phyloP scores from a whole-genome alignment of 2,888 invertebrate species.

The Hofmannophila pseudospretella region DNA sequence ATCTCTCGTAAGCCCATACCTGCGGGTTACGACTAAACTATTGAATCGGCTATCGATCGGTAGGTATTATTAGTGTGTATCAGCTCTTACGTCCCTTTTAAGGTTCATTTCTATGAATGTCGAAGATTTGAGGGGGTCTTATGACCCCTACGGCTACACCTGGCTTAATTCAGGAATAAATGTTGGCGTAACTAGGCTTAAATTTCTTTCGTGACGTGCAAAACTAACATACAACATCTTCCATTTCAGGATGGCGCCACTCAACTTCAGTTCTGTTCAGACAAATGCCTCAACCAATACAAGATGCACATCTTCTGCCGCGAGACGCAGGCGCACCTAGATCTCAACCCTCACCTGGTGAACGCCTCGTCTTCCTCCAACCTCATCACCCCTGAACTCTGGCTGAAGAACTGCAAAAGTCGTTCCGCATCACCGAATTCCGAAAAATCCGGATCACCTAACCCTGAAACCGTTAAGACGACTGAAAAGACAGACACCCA shows the following conservation, averaged over 20 bases:
- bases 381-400: conserved; percentile 93
- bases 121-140: too few species aligned
- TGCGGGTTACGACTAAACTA: too few species aligned
- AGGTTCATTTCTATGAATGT: too few species aligned
- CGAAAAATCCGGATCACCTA: conserved; percentile 75
- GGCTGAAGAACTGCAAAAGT: conserved; percentile 89
- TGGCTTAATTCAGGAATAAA: too few species aligned
- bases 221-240: conserved; percentile 6
- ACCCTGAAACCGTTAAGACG: conserved; percentile 47
- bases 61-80: too few species aligned
- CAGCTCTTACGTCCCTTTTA: too few species aligned
- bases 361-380: conserved; percentile 66
- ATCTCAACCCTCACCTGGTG: conserved; percentile 87
- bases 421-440: conserved; percentile 79
- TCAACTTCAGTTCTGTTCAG: conserved; percentile 93
- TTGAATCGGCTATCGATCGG: too few species aligned
- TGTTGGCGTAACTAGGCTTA: too few species aligned
- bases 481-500: conserved; percentile 41
- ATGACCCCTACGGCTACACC: too few species aligned
- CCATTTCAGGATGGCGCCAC: conserved; percentile 88
- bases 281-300: conserved; percentile 96
- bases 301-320: conserved; percentile 98
- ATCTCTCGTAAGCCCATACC: too few species aligned
- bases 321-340: conserved; percentile 94
- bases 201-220: too few species aligned